Base-by-base conservation (phyloP, 92 coral and sea anemone species). In the Meandrina meandrites region DNA sequence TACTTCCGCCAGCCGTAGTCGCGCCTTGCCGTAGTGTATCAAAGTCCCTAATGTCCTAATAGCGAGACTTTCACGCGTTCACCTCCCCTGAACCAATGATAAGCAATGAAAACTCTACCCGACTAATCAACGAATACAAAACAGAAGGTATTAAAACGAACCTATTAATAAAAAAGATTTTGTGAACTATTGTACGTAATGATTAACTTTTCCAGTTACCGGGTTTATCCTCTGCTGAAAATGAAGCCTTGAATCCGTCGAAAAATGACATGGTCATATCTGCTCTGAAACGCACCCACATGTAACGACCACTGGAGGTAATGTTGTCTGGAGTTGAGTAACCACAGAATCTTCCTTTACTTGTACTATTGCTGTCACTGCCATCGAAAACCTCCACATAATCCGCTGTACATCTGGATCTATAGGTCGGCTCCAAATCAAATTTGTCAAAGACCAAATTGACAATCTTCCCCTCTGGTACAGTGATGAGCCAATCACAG, bases 341-440 rank as follows among this genome's bases (percentile, higher is more conserved):
- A 68, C 67, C 86, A 80, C 90, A 86, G 79, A 76, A 89, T 71
- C 17, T 78, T n/a, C 92, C 90, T 74, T 89, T 82, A 64, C 76
- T 69, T 5, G 67, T 37, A 12, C 88, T 73, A 4, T 62, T 21
- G 8, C 70, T 24, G 13, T 27, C 32, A 11, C 47, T 31, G 5
- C 96, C 96, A 66, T 90, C 93, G 56, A 82, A 47, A 14, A 93
- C 79, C 51, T 89, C 83, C 57, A 93, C 80, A 47, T 87, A 93
- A 51, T 93, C 96, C 17, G 28, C 84, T 62, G 69, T 62, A 62
- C 69, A 62, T 0, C 0, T 62, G 30, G 31, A 24, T 24, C 66
- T 28, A 71, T 40, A 87, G 88, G 42, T 72, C 81, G 60, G 78
- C 40, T 74, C 75, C 58, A 89, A 42, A 14, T 28, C 3, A 75